Conservation (phyloP, 2,797 vertebrate species). For the Cynopterus sphinx region DNA sequence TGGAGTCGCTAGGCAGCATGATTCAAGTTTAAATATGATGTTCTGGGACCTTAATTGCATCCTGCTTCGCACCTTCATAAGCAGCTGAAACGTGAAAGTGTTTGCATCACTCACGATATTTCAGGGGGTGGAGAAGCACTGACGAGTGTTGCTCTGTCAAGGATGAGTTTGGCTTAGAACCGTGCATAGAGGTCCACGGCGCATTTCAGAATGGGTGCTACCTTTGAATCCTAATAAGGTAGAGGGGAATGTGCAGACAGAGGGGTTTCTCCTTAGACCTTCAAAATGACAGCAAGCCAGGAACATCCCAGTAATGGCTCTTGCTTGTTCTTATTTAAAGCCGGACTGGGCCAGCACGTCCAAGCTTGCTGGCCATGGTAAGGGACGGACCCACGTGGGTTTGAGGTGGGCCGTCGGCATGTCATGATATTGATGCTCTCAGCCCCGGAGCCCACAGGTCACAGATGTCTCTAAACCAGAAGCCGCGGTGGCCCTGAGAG, state of each 20-base stretch:
- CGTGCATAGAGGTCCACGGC: neutral
- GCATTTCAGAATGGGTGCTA: neutral
- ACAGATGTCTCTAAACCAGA: neutral
- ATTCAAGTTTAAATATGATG: slow-evolving; percentile 50
- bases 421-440: neutral
- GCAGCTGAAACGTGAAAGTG: neutral
- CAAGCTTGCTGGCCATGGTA: neutral
- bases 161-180: neutral
- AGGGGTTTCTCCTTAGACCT: neutral
- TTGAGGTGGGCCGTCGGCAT: neutral
- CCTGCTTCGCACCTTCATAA: slow-evolving; percentile 41
- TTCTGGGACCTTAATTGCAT: slow-evolving; percentile 17
- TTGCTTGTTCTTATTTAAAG: neutral
- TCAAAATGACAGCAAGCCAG: neutral
- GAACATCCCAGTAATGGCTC: neutral
- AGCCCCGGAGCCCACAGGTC: neutral
- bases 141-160: neutral
- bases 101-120: slow-evolving; percentile 21
- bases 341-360: neutral
- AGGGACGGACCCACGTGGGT: neutral
- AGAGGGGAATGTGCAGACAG: neutral
- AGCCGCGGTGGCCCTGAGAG: neutral
- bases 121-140: neutral
- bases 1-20: slow-evolving; percentile 18
- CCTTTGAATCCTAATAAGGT: slow-evolving; percentile 22